These are phyloP conservation scores for Cassiopea xamachana DNA, from an alignment of 30 jellyfish, hydroid and myxozoan species.

Conservation along the genomic window DNA sequence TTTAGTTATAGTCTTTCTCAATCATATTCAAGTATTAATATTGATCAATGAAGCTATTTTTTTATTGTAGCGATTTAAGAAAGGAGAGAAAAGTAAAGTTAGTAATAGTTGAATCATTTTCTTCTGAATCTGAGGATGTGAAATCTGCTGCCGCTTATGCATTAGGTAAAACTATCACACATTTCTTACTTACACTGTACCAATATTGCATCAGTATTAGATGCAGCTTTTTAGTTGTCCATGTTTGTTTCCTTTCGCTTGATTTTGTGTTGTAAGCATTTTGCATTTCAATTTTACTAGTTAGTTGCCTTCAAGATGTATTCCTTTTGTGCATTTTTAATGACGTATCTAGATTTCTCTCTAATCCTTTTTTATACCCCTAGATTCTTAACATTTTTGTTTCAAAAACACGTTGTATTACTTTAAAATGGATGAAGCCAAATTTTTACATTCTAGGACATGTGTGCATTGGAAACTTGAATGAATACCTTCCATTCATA, in stretches of 20 bases:
- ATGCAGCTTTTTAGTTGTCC: not conserved
- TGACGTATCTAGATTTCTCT: too few species aligned
- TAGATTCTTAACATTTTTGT: too few species aligned
- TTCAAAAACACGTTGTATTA: too few species aligned
- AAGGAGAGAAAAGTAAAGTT: constrained; percentile 71
- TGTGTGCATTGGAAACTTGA: constrained; percentile 93
- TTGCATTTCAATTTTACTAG: too few species aligned
- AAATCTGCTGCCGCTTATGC: constrained; percentile 98
- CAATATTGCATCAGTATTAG: not conserved
- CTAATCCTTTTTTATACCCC: too few species aligned
- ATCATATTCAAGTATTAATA: not conserved
- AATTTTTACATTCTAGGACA: constrained; percentile 93
- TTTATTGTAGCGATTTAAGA: constrained; percentile 82
- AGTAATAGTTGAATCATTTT: constrained; percentile 78
- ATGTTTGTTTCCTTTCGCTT: too few species aligned
- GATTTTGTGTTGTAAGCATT: too few species aligned
- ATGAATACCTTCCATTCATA: constrained; percentile 86
- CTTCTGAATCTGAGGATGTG: constrained; percentile 92
- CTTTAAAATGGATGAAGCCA: too few species aligned
- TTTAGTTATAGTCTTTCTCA: not conserved
- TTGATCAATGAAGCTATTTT: not conserved
- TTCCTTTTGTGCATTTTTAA: too few species aligned
- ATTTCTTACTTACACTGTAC: not conserved
- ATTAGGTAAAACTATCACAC: constrained; percentile 62
- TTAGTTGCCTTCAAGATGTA: too few species aligned